Conservation (phyloP, 2,888 invertebrate species). For the Formica aserva region DNA sequence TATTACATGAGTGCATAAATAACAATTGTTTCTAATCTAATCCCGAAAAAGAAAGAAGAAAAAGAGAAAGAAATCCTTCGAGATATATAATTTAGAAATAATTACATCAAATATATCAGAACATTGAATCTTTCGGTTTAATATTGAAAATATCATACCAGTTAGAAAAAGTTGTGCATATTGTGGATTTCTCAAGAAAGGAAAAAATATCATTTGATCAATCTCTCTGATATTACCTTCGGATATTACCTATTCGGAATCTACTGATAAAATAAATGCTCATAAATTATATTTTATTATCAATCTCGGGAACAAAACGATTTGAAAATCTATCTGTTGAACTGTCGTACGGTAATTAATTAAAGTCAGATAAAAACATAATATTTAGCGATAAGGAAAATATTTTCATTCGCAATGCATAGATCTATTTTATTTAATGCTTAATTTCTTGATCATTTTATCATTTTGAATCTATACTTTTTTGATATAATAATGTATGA, state of each 20-base stretch:
- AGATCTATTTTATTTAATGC: background rate
- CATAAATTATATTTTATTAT: background rate
- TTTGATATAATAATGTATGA: background rate
- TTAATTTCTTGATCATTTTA: background rate
- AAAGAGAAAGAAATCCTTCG: background rate
- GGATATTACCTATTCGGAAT: background rate
- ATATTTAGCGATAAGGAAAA: background rate
- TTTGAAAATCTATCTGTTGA: background rate
- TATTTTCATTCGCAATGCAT: background rate
- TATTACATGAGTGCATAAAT: background rate
- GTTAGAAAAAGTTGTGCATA: slow-evolving; percentile 4
- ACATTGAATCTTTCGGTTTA: background rate
- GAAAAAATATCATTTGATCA: background rate
- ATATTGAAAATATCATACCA: background rate
- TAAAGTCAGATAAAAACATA: background rate
- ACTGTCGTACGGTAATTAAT: background rate
- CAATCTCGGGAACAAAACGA: background rate
- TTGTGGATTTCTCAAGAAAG: background rate
- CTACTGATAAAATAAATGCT: background rate
- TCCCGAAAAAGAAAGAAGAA: background rate
- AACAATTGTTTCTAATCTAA: background rate
- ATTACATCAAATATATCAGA: background rate
- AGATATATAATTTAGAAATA: background rate
- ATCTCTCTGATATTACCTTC: background rate
- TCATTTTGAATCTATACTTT: background rate